phyloP scores from a whole-genome alignment of 2,888 invertebrate species.

The Drosophila recens region DNA sequence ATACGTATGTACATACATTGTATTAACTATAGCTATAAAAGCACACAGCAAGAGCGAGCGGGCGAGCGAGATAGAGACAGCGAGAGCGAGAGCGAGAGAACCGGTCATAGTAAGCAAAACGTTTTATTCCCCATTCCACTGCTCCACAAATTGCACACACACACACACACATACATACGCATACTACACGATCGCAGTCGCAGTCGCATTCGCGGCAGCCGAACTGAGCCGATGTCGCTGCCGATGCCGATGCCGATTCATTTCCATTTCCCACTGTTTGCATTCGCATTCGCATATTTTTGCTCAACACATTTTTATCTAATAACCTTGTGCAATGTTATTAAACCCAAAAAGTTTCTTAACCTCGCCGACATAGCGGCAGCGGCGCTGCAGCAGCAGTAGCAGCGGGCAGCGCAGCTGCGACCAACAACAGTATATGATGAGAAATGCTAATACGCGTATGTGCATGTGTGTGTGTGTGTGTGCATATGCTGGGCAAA shows the following conservation, averaged over 20 bases:
- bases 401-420: constrained; percentile 49
- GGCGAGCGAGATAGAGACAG: not conserved
- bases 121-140: constrained; percentile 14
- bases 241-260: constrained; percentile 52
- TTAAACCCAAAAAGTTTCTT: constrained; percentile 85
- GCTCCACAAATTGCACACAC: constrained; percentile 1
- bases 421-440: constrained; percentile 42
- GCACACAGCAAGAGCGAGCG: not conserved
- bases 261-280: constrained; percentile 54
- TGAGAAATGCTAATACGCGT: constrained; percentile 78
- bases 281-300: constrained; percentile 48
- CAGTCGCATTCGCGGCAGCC: constrained; percentile 23
- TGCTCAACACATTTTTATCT: constrained; percentile 82
- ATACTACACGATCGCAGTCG: constrained; percentile 43
- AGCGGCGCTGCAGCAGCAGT: constrained; percentile 30
- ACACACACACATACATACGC: constrained; percentile 2
- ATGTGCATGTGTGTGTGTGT: constrained; percentile 8
- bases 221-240: constrained; percentile 7
- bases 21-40: constrained; percentile 24
- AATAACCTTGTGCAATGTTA: constrained; percentile 85
- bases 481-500: constrained; percentile 33
- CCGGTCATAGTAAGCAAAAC: constrained; percentile 56
- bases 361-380: constrained; percentile 75
- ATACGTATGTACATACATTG: constrained; percentile 1
- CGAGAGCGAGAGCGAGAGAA: constrained; percentile 13